Percentiles rank a stretch among this genome's conserved stretches.
Conservation (phyloP, 2,888 invertebrate species). For the Pachydiplax longipennis region DNA sequence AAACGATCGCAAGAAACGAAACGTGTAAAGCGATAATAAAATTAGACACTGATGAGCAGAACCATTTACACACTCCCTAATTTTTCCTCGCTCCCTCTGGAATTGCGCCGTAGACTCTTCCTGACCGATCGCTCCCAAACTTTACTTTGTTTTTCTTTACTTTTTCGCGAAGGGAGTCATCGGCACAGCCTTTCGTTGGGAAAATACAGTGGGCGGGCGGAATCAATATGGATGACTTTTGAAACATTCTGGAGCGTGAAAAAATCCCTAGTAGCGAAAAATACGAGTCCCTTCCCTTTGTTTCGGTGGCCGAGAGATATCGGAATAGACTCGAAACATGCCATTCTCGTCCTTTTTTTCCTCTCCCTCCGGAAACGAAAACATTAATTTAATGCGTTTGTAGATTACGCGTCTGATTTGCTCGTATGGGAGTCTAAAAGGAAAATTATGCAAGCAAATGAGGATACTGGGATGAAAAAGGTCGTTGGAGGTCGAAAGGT, state of each 20-base stretch:
- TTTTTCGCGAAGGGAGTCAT: not conserved
- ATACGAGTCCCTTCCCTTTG: not conserved
- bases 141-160: not conserved
- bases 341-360: not conserved
- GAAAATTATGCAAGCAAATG: no score
- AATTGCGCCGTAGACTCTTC: not conserved
- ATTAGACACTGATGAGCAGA: conserved; percentile 41
- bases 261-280: not conserved
- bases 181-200: not conserved
- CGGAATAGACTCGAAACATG: not conserved
- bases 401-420: no score
- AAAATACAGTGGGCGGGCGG: not conserved
- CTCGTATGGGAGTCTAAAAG: no score
- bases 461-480: no score
- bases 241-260: not conserved
- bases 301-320: not conserved
- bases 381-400: no score
- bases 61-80: not conserved
- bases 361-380: no score
- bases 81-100: not conserved
- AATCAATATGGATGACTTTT: conserved; percentile 33
- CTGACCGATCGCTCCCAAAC: not conserved
- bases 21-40: conserved; percentile 41
- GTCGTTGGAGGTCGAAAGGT: no score
- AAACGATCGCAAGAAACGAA: conserved; percentile 24